Percentiles rank a stretch among this genome's conserved stretches.
phyloP scores from a whole-genome alignment of 2,113 vertebrate species.

The Galemys pyrenaicus region DNA sequence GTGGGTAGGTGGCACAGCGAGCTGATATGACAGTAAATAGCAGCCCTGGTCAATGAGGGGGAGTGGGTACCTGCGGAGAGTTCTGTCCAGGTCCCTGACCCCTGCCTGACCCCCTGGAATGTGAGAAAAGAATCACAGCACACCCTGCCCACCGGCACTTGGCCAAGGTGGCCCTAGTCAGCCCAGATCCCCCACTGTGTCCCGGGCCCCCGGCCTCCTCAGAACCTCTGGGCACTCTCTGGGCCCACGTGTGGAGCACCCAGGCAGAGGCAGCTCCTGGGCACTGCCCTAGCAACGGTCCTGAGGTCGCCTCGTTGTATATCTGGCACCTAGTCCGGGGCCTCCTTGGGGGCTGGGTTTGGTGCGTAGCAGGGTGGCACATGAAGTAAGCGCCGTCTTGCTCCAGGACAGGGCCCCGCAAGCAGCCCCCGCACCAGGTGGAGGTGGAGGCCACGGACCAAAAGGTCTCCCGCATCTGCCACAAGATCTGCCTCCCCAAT shows the following conservation, averaged over 20 bases:
- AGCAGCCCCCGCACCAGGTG: slow-evolving; percentile 93
- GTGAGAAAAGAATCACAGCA: background rate
- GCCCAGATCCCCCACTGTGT: background rate
- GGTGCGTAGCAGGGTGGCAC: accelerated
- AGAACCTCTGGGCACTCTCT: background rate
- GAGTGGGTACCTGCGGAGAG: background rate
- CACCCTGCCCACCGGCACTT: accelerated
- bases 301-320: background rate
- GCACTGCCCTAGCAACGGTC: no score
- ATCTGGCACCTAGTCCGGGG: background rate
- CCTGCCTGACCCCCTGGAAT: background rate
- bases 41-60: background rate
- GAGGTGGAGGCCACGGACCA: slow-evolving; percentile 94
- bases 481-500: slow-evolving; percentile 94
- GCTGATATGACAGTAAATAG: background rate
- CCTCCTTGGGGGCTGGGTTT: accelerated
- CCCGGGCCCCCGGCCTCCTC: no score
- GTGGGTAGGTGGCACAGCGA: background rate
- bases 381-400: background rate
- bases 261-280: background rate
- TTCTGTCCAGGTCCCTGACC: background rate
- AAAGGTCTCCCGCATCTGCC: slow-evolving; percentile 91
- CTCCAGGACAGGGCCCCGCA: slow-evolving; percentile 91
- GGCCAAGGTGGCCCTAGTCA: no score
- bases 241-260: background rate